phyloP scores from a whole-genome alignment of 2,888 invertebrate species.

The Lingula anatina region DNA sequence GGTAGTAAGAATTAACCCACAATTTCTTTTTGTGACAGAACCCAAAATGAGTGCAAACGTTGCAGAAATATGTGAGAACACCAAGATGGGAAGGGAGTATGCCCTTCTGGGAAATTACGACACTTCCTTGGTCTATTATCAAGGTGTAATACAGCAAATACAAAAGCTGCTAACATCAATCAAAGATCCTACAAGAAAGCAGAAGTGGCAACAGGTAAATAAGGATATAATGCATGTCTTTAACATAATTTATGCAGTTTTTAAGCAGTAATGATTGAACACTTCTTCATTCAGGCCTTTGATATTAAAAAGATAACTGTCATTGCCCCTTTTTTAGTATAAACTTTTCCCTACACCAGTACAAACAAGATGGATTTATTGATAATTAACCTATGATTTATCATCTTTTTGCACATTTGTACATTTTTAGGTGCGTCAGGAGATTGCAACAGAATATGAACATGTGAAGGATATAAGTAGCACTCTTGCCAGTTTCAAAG shows the following conservation, averaged over 20 bases:
- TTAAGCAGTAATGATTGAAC: too few species aligned
- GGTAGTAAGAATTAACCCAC: too few species aligned
- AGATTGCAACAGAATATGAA: constrained; percentile 83
- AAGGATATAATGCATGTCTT: too few species aligned
- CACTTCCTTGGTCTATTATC: constrained; percentile 86
- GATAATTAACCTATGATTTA: too few species aligned
- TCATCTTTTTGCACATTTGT: too few species aligned
- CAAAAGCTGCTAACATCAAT: constrained; percentile 70
- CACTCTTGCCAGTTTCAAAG: constrained; percentile 70
- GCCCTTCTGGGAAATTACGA: constrained; percentile 94
- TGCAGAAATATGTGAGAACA: constrained; percentile 65
- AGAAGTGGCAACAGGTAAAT: constrained; percentile 83
- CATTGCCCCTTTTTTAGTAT: too few species aligned
- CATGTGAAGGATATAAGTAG: constrained; percentile 78
- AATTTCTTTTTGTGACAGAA: too few species aligned
- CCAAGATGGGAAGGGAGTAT: constrained; percentile 90
- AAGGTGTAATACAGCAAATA: constrained; percentile 87
- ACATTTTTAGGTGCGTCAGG: constrained; percentile 88
- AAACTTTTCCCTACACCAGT: too few species aligned
- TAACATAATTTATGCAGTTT: too few species aligned
- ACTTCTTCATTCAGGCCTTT: too few species aligned
- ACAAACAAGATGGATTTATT: too few species aligned
- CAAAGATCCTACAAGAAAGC: constrained; percentile 47
- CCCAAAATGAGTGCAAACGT: constrained; percentile 18
- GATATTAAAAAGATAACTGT: too few species aligned